Conservation (phyloP, 2,113 vertebrate genomes). For the Sprattus sprattus region DNA sequence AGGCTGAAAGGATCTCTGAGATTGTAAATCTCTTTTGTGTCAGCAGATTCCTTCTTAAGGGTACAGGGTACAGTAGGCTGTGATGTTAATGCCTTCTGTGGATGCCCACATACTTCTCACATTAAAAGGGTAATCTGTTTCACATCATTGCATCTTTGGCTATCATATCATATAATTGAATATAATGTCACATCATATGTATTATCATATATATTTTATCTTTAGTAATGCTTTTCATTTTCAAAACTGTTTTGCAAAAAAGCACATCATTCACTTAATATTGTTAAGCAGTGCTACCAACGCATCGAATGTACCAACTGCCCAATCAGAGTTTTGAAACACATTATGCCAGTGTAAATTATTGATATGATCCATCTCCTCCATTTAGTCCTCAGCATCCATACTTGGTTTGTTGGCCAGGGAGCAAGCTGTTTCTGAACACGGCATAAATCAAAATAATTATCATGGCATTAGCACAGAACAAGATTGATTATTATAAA, state of each 20-base stretch:
- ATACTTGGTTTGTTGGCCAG: background rate
- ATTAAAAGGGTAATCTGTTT: background rate
- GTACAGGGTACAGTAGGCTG: background rate
- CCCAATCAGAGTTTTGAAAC: constrained; percentile 9
- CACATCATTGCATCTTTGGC: background rate
- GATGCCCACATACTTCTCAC: background rate
- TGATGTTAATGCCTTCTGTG: background rate
- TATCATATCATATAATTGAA: background rate
- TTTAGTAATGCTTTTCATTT: background rate
- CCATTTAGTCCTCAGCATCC: background rate
- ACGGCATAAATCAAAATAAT: constrained; percentile 13
- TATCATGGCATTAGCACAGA: constrained; percentile 19
- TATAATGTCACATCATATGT: background rate
- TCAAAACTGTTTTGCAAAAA: background rate
- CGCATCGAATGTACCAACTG: background rate
- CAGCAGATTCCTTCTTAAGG: background rate
- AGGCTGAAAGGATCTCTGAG: background rate
- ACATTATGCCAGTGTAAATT: constrained; percentile 12
- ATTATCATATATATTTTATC: background rate
- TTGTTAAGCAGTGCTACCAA: background rate
- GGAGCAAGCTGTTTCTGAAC: constrained; percentile 8
- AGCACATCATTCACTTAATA: background rate
- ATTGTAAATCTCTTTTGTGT: background rate
- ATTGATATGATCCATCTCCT: constrained; percentile 9
- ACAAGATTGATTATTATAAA: constrained; percentile 16